Percentiles rank a stretch among this genome's conserved stretches.
Conservation (phyloP, 1,140 invertebrate species). For the Hylaeus volcanicus region DNA sequence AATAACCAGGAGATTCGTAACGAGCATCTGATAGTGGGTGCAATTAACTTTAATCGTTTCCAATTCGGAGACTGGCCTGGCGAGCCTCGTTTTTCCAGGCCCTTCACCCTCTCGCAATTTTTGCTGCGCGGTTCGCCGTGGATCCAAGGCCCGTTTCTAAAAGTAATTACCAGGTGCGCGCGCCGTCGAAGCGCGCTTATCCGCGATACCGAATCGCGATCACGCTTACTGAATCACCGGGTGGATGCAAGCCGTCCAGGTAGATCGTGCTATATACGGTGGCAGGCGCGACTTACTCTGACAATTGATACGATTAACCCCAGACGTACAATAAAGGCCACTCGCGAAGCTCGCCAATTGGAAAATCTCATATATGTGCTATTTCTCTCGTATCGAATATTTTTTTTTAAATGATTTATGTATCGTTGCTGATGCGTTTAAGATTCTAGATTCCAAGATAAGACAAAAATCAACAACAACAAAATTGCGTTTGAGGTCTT, state of each 20-base stretch:
- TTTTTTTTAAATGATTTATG: no score
- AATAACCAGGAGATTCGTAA: conserved; percentile 33
- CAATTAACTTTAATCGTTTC: conserved; percentile 67
- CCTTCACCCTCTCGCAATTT: conserved; percentile 36
- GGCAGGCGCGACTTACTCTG: background rate
- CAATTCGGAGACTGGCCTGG: conserved; percentile 44
- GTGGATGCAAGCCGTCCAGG: background rate
- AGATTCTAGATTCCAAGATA: no score
- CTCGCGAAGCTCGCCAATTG: no score
- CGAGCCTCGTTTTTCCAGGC: conserved; percentile 20
- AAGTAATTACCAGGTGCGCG: conserved; percentile 53
- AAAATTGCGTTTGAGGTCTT: no score
- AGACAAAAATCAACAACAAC: no score
- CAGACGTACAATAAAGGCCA: no score
- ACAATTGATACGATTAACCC: no score
- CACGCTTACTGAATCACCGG: conserved; percentile 40
- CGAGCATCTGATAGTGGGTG: conserved; percentile 55
- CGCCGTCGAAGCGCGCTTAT: conserved; percentile 6
- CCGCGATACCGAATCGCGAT: conserved; percentile 33
- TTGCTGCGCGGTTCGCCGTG: conserved; percentile 38
- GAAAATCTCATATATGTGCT: no score
- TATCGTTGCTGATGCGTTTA: no score
- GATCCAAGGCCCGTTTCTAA: conserved; percentile 55
- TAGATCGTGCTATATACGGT: conserved; percentile 40
- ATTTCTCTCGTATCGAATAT: no score